These are phyloP conservation scores for Pipa parva DNA, from an alignment of 2,113 vertebrate genomes.

Conservation along the genomic window DNA sequence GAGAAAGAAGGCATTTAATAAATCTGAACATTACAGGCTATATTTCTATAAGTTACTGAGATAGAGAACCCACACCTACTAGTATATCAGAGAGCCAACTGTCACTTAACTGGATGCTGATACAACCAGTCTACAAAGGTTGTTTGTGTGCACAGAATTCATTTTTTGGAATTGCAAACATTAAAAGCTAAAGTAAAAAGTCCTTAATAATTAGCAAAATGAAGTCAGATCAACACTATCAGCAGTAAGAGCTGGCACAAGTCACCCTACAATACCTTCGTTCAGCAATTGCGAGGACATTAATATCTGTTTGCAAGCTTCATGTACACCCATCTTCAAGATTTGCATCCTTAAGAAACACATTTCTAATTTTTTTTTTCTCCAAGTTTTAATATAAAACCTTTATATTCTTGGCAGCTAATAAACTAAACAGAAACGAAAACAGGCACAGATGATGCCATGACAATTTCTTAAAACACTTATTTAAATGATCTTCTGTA, in stretches of 20 bases:
- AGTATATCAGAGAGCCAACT: too few relatives aligned
- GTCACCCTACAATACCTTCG: not conserved
- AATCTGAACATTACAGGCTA: too few relatives aligned
- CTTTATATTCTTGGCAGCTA: constrained; percentile 55
- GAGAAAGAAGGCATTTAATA: too few relatives aligned
- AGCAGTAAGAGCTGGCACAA: constrained; percentile 1
- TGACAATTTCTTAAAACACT: constrained; percentile 49
- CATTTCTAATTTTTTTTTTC: constrained; percentile 55
- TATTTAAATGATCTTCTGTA: constrained; percentile 39
- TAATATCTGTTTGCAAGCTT: constrained; percentile 34
- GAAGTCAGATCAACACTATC: constrained; percentile 6
- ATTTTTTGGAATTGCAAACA: not conserved
- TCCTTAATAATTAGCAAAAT: not conserved
- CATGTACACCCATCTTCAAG: constrained; percentile 47
- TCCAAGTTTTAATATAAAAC: constrained; percentile 56
- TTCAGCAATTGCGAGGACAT: constrained; percentile 4
- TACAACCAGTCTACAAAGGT: too few relatives aligned
- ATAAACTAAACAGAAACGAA: constrained; percentile 52
- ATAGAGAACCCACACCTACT: too few relatives aligned
- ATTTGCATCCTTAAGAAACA: constrained; percentile 59
- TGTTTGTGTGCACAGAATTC: too few relatives aligned
- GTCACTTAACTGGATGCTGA: too few relatives aligned
- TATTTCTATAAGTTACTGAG: too few relatives aligned
- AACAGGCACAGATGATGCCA: constrained; percentile 56
- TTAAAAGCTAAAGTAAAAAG: not conserved